Evolutionary conservation across 2,113 vertebrate species (phyloP), one percentile per base, ranked within the genome.

Genomic region (Channa argus): DNA sequence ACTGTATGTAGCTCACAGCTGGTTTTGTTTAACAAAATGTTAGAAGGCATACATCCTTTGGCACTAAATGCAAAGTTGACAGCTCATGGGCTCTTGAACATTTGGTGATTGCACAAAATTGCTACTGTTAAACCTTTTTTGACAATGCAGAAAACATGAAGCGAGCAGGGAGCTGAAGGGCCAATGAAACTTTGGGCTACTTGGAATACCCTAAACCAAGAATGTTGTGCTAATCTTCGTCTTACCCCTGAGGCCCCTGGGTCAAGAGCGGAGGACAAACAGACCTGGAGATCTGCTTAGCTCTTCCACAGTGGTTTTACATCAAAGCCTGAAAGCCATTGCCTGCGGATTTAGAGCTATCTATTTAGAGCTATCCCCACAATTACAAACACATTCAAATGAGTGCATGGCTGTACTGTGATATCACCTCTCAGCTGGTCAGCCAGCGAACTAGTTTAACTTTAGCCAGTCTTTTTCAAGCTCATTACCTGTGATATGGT

Each of bases 341-440:
- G 24, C 24, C 58, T 72, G 56, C 53, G 2, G 14, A 2, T 62
- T 83, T 86, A 83, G n/a, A 33, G 78, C 90, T 89, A 38, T 2
- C 24, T 9, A 63, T 46, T 47, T 63, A 86, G 47, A 41, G 52
- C 8, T 33, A 33, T 37, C 73, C 64, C 50, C 52, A 68, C 54
- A 64, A 82, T 33, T 63, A 73, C 1, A 88, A 93, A 82, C 89
- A 91, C 68, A 79, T 80, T 90, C 83, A 79, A 79, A 85, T 75
- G 63, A 58, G 60, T 36, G 46, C 34, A 76, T 52, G 45, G 49
- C 41, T 55, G 47, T 56, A 50, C 6, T 64, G 43, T 74, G 77
- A 88, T 66, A 70, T 89, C 43, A 77, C 46, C 10, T 12, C 38
- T 69, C 43, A 53, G 46, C 38, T 52, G 50, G 37, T 47, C 62